Conservation (phyloP, 2,888 invertebrate genomes). For the Willowsia nigromaculata region DNA sequence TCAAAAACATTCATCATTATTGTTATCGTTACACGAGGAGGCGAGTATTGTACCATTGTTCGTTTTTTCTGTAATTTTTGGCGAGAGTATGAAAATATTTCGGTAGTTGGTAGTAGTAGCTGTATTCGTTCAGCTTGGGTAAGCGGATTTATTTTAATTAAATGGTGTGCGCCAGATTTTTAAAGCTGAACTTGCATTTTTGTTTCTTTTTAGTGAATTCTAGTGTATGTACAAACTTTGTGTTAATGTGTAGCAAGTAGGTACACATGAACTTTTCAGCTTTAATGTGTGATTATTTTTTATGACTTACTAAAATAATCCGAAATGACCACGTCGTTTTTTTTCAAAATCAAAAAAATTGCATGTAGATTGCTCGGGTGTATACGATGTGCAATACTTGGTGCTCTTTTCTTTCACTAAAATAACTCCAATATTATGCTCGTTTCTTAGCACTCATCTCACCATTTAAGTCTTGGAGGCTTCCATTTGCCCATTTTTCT, state of each 20-base stretch:
- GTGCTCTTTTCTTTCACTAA: neutral
- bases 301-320: too few relatives aligned
- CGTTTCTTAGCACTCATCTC: neutral
- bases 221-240: neutral
- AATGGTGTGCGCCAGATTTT: neutral
- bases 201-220: neutral
- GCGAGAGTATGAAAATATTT: constrained; percentile 1
- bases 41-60: neutral
- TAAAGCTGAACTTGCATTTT: neutral
- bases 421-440: neutral
- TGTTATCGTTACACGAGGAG: neutral
- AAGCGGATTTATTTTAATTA: neutral
- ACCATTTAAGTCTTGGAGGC: neutral
- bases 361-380: too few relatives aligned
- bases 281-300: too few relatives aligned
- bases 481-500: too few relatives aligned
- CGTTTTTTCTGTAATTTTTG: neutral
- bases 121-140: neutral
- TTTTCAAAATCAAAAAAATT: too few relatives aligned
- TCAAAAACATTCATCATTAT: constrained; percentile 35
- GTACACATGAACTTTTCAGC: too few relatives aligned
- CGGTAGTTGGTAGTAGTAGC: neutral
- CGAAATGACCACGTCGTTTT: too few relatives aligned
- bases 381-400: neutral
- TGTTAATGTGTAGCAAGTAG: too few relatives aligned